These are phyloP conservation scores for Dallia pectoralis DNA, from an alignment of 2,797 vertebrate species.

Conservation along the genomic window DNA sequence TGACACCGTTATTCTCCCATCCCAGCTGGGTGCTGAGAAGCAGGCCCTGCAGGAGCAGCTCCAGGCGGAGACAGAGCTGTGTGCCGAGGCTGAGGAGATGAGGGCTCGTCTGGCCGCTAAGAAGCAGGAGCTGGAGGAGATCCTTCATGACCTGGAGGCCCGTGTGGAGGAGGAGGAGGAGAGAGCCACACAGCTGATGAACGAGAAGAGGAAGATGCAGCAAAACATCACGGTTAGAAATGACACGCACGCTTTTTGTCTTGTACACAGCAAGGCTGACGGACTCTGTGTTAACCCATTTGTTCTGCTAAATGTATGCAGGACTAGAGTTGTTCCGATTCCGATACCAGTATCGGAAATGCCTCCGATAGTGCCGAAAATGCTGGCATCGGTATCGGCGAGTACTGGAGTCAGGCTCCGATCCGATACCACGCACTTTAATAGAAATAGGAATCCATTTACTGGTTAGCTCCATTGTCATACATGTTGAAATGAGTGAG, in stretches of 20 bases:
- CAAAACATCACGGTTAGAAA: conserved; percentile 87
- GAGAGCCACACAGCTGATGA: conserved; percentile 81
- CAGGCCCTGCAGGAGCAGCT: conserved; percentile 95
- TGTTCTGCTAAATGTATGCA: conserved; percentile 47
- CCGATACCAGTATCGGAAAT: no score
- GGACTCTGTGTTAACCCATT: background rate
- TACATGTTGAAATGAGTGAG: no score
- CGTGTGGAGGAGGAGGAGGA: conserved; percentile 97
- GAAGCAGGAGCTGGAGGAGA: conserved; percentile 98
- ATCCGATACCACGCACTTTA: no score
- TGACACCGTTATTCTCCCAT: background rate
- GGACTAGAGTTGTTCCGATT: no score
- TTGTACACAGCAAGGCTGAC: background rate
- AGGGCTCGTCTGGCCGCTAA: conserved; percentile 88
- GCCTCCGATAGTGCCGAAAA: no score
- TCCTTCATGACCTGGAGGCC: conserved; percentile 95
- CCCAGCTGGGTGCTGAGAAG: conserved; percentile 88
- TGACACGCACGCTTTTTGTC: background rate
- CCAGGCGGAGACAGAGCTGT: conserved; percentile 95
- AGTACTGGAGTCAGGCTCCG: no score
- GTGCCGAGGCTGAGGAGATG: conserved; percentile 96
- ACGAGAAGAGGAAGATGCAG: conserved; percentile 97
- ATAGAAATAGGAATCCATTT: no score
- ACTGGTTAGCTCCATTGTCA: no score
- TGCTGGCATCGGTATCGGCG: no score